Evolutionary conservation across 2,797 vertebrate species (phyloP).

Genomic region (Scolopax rusticola): DNA sequence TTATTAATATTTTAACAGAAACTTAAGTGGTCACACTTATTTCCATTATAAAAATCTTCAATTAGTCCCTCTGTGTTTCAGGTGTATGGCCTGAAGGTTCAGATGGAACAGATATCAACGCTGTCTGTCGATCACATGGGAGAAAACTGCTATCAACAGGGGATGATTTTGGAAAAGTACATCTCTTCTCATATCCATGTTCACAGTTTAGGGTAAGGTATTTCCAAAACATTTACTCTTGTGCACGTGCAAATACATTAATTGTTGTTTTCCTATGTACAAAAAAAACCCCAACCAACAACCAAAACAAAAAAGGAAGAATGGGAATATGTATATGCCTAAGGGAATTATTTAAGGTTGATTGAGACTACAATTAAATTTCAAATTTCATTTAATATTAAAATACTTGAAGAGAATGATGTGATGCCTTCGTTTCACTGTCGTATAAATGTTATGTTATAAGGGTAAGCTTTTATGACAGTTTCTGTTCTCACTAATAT

Average conservation of each 20-base stretch:
- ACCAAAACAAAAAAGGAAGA: background rate
- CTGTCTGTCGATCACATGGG: constrained; percentile 87
- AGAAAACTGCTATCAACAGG: constrained; percentile 91
- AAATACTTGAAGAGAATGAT: background rate
- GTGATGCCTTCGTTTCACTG: background rate
- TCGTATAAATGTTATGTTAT: background rate
- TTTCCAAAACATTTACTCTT: background rate
- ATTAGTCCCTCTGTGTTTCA: constrained; percentile 68
- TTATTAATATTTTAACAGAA: background rate
- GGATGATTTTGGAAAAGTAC: constrained; percentile 99
- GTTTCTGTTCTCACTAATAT: background rate
- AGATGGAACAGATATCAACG: constrained; percentile 96
- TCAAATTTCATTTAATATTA: background rate
- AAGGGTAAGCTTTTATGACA: background rate
- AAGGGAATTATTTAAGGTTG: background rate
- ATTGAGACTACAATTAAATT: background rate
- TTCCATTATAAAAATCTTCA: background rate
- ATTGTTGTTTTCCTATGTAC: background rate
- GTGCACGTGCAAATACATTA: background rate
- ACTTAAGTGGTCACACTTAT: background rate
- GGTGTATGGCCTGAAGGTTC: constrained; percentile 98
- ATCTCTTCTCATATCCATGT: constrained; percentile 95
- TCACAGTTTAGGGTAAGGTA: constrained; percentile 92
- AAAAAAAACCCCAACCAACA: background rate
- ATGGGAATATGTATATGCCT: background rate